Conservation (phyloP, 2,113 vertebrate genomes). For the Eudyptes chrysolophus region DNA sequence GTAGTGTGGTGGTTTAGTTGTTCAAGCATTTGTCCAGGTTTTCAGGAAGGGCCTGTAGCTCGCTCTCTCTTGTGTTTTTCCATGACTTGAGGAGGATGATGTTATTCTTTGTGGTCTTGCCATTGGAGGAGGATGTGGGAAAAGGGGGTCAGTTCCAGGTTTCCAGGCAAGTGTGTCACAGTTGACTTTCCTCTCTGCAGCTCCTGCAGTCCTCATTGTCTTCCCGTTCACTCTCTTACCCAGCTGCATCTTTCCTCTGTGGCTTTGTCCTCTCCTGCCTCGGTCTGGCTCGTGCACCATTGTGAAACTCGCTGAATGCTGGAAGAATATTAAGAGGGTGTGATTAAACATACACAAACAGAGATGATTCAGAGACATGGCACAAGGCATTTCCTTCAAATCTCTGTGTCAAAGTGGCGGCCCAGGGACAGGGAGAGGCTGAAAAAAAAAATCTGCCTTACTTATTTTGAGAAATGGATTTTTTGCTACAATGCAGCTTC, state of each 20-base stretch:
- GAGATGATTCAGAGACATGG: neutral
- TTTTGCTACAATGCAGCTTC: neutral
- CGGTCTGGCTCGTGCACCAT: neutral
- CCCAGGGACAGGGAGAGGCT: too few relatives aligned
- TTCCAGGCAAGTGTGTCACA: neutral
- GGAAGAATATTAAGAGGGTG: neutral
- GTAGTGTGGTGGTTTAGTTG: neutral
- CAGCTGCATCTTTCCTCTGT: neutral
- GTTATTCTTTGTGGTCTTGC: neutral
- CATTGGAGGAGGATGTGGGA: neutral
- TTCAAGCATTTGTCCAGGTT: neutral
- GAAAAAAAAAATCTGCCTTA: neutral
- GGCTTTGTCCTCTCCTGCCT: neutral
- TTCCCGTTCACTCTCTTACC: neutral
- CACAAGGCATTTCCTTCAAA: neutral
- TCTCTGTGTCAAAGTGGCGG: neutral
- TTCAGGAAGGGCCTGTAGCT: neutral
- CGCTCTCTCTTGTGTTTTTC: accelerated
- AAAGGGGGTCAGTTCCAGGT: neutral
- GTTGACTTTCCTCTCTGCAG: neutral
- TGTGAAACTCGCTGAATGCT: neutral
- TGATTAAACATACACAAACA: neutral
- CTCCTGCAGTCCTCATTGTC: neutral
- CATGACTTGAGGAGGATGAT: neutral
- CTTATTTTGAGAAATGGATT: neutral